These are phyloP conservation scores for Pantherophis vulpinus DNA, from an alignment of 2,797 vertebrate species.

Conservation along the genomic window DNA sequence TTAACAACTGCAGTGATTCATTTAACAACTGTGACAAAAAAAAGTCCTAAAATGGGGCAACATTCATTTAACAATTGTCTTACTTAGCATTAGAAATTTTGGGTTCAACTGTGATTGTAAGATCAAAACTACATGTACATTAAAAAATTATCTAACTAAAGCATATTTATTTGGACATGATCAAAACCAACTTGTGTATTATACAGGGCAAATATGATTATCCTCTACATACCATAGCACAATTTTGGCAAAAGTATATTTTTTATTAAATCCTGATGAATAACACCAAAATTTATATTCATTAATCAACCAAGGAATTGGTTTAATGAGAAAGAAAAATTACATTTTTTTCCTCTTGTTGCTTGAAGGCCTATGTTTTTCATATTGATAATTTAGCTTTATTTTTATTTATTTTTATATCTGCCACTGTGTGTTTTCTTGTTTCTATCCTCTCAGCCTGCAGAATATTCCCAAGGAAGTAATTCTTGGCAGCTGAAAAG, in stretches of 20 bases:
- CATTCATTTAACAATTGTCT: not conserved
- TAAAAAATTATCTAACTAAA: not conserved
- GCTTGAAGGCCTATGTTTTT: conserved; percentile 11
- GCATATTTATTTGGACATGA: conserved; percentile 22
- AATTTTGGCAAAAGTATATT: not conserved
- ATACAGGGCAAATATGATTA: not conserved
- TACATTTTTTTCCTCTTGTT: not conserved
- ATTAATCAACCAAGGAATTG: conserved; percentile 25
- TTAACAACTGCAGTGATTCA: not conserved
- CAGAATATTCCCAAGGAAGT: conserved; percentile 78
- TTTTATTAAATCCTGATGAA: not conserved
- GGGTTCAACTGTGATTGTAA: not conserved
- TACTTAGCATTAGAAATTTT: not conserved
- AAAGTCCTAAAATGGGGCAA: not conserved
- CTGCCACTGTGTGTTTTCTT: conserved; percentile 78
- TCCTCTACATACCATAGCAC: not conserved
- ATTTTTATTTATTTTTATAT: conserved; percentile 78
- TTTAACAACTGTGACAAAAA: not conserved
- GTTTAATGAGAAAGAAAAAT: conserved; percentile 5
- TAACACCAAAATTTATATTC: not conserved
- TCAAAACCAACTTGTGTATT: not conserved
- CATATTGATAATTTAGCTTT: conserved; percentile 65
- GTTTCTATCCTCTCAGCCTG: conserved; percentile 81
- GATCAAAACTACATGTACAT: not conserved
- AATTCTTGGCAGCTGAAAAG: conserved; percentile 75